A percentile compares a stretch with the other conserved stretches of the same genome.
These are phyloP conservation scores for Enteromius treurensis DNA, from an alignment of 2,797 vertebrate genomes.

Conservation along the genomic window DNA sequence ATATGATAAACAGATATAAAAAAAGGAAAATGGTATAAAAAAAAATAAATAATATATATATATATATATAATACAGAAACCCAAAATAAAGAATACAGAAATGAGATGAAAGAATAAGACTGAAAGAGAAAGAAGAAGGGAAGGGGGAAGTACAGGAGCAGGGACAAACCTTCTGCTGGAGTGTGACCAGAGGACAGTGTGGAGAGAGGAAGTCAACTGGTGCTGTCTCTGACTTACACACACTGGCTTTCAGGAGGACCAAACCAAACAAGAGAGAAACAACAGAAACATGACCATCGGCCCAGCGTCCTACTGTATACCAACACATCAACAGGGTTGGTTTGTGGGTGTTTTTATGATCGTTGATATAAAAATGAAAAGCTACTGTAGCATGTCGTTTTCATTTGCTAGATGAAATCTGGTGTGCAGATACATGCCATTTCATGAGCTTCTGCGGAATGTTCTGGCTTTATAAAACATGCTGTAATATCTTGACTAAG, in stretches of 20 bases:
- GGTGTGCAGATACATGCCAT: neutral
- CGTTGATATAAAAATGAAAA: neutral
- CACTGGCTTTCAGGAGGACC: slow-evolving; percentile 85
- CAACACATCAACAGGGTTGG: neutral
- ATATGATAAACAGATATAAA: neutral
- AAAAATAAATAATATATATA: slow-evolving; percentile 17
- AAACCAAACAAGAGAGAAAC: slow-evolving; percentile 88
- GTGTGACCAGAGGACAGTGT: slow-evolving; percentile 86
- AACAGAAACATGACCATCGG: slow-evolving; percentile 78
- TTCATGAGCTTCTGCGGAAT: neutral
- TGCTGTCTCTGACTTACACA: slow-evolving; percentile 86
- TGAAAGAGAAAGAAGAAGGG: slow-evolving; percentile 82
- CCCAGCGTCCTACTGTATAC: slow-evolving; percentile 4
- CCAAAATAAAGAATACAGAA: slow-evolving; percentile 82
- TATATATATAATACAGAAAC: slow-evolving; percentile 74
- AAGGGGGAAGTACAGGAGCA: slow-evolving; percentile 84
- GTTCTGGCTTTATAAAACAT: neutral
- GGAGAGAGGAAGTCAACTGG: slow-evolving; percentile 85
- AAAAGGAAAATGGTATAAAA: slow-evolving; percentile 47
- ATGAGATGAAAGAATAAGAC: slow-evolving; percentile 72
- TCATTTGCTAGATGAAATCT: slow-evolving; percentile 8
- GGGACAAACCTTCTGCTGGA: slow-evolving; percentile 81
- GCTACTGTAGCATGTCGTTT: neutral
- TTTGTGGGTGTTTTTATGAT: neutral
- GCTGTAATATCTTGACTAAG: neutral